phyloP scores from a whole-genome alignment of 2,888 invertebrate genomes.

The Tricholauxania praeusta region DNA sequence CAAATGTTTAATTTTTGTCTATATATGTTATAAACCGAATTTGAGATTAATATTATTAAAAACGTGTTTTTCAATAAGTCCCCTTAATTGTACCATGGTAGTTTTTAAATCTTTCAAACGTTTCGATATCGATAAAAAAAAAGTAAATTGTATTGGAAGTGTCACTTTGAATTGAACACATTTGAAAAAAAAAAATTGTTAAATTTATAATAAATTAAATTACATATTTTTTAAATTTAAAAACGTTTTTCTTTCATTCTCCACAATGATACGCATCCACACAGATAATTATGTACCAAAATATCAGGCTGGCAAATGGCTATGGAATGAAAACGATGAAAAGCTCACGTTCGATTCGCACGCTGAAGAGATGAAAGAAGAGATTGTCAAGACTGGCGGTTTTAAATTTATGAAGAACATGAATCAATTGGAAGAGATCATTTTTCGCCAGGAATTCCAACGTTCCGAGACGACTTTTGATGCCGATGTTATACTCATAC shows the following conservation, averaged over 20 bases:
- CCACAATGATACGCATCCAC: slow-evolving; percentile 57
- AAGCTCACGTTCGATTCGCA: slow-evolving; percentile 51
- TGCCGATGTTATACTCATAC: slow-evolving; percentile 57
- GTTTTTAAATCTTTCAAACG: too few relatives aligned
- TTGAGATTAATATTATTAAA: too few relatives aligned
- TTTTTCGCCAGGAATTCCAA: slow-evolving; percentile 59
- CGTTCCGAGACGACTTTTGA: slow-evolving; percentile 54
- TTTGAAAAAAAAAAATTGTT: not conserved
- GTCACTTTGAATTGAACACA: not conserved
- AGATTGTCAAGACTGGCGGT: slow-evolving; percentile 53
- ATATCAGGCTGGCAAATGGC: slow-evolving; percentile 60
- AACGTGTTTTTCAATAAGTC: too few relatives aligned
- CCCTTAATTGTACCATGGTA: too few relatives aligned
- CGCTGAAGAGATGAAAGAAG: slow-evolving; percentile 44
- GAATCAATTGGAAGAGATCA: slow-evolving; percentile 62
- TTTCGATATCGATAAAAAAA: too few relatives aligned
- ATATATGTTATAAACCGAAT: too few relatives aligned
- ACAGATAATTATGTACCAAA: slow-evolving; percentile 55
- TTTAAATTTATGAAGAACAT: slow-evolving; percentile 56
- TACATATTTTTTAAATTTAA: too few relatives aligned
- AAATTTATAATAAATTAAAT: not conserved
- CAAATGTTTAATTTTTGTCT: too few relatives aligned
- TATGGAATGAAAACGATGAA: slow-evolving; percentile 56
- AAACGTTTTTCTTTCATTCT: too few relatives aligned
- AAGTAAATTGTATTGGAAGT: not conserved